A percentile compares a stretch with the other conserved stretches of the same genome.
Conservation (phyloP, 1,140 invertebrate genomes). For the Protaetia brevitarsis region DNA sequence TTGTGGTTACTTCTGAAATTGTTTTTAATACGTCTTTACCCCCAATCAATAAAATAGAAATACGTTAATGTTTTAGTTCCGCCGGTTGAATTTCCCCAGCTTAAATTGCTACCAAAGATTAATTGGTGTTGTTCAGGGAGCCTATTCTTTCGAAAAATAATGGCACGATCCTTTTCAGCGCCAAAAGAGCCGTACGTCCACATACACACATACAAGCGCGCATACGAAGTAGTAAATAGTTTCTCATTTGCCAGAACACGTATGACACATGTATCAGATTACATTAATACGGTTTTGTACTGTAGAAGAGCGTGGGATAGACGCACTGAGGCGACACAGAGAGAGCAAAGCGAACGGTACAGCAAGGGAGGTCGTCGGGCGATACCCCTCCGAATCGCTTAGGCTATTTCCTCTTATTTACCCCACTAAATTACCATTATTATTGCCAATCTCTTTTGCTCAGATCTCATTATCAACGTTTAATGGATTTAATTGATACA, state of each 20-base stretch:
- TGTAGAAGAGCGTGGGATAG: slow-evolving; percentile 25
- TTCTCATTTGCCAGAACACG: slow-evolving; percentile 35
- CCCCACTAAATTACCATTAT: slow-evolving; percentile 31
- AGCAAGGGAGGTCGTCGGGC: slow-evolving; percentile 16
- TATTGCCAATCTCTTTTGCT: slow-evolving; percentile 27
- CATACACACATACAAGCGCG: background rate
- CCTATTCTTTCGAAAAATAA: slow-evolving; percentile 11
- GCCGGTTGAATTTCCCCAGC: background rate
- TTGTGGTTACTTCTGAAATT: too few relatives aligned
- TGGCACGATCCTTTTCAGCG: background rate
- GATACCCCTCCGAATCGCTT: slow-evolving; percentile 18
- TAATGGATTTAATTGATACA: slow-evolving; percentile 36
- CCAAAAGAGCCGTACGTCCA: background rate
- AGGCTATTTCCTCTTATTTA: slow-evolving; percentile 23
- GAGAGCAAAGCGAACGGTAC: background rate
- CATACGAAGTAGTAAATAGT: slow-evolving; percentile 31
- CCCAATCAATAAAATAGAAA: too few relatives aligned
- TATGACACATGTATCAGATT: slow-evolving; percentile 33
- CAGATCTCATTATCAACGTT: slow-evolving; percentile 30
- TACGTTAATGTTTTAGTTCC: too few relatives aligned
- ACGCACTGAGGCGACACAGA: background rate
- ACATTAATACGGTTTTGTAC: slow-evolving; percentile 26
- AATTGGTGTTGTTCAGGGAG: background rate
- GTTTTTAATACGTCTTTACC: too few relatives aligned
- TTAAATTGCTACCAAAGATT: slow-evolving; percentile 17